Evolutionary conservation across 1,140 invertebrate species (phyloP), one percentile per base, ranked within the genome.

Genomic region (Vanessa atalanta): DNA sequence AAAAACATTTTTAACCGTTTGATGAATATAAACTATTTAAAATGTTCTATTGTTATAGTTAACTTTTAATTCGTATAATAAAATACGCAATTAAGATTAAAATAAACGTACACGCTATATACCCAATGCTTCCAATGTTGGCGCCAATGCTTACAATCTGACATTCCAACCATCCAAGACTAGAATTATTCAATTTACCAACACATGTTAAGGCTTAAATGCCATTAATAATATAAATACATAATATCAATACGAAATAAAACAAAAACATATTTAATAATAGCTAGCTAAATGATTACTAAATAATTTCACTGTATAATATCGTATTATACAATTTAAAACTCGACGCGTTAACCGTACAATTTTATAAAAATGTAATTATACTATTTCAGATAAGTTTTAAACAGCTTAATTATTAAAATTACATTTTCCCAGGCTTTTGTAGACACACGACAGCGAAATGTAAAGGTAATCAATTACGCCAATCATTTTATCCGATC

Each of bases 381-480:
- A 69, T 47, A 47, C 16, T 11, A 69, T 60, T 57, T 57, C 8
- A 43, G 15, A 47, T 26, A 43, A 43, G 37, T 47, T 31, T 37
- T 47, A 47, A 69, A 60, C 15, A 37, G 15, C 66, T 57, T 69
- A 47, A 69, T 69, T 69, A 69, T 69, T 31, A 67, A 67, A 67
- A 43, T 55, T 67, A 37, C n/a, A 14, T 20, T 47, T 69, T 69
- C 3, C 12, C 16, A 69, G 23, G 26, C 57, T 61, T 61, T 37
- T n/a, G 43, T 57, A 55, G 47, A 55, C 9, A 9, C 5, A 50
- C 8, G 66, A 60, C 66, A 57, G 66, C 53, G 20, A 47, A 60
- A 69, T 55, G 53, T 15, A 23, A 47, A 23, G 31, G n/a, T 37
- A 69, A 69, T 69, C 57, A 69, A 57, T 69, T 43, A 31, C 14